phyloP scores from a whole-genome alignment of 2,113 vertebrate species.

The Pygoscelis antarcticus region DNA sequence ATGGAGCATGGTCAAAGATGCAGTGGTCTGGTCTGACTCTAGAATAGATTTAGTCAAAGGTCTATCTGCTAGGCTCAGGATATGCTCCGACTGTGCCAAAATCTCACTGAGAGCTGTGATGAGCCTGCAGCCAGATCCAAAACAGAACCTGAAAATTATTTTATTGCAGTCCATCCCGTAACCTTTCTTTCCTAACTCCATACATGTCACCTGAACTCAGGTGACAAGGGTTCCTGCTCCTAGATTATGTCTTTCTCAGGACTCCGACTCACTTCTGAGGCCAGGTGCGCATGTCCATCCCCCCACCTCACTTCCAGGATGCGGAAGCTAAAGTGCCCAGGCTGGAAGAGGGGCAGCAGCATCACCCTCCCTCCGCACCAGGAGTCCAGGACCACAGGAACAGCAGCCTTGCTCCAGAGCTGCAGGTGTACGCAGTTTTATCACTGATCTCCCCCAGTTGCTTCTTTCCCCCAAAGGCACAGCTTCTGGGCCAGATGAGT shows the following conservation, averaged over 20 bases:
- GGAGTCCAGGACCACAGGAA: rapidly evolving
- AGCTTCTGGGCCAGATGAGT: background rate
- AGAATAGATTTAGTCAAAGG: background rate
- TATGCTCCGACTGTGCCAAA: background rate
- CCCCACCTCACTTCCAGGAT: background rate
- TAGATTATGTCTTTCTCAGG: background rate
- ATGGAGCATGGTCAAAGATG: background rate
- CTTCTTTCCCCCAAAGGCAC: background rate
- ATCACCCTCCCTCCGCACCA: background rate
- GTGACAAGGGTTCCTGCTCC: background rate
- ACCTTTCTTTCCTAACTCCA: background rate
- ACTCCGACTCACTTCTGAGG: background rate
- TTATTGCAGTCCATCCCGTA: background rate
- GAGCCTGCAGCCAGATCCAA: background rate
- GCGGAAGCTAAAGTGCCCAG: background rate
- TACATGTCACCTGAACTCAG: background rate
- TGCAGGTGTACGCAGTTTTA: background rate
- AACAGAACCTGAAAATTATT: background rate
- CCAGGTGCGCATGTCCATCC: rapidly evolving
- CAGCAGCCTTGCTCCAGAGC: background rate
- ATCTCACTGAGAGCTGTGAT: background rate
- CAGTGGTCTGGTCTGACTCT: background rate
- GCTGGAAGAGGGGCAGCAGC: background rate
- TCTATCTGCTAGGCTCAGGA: background rate
- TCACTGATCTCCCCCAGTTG: background rate